These are phyloP conservation scores for Incurvaria masculella DNA, from an alignment of 2,888 invertebrate species.

Conservation along the genomic window DNA sequence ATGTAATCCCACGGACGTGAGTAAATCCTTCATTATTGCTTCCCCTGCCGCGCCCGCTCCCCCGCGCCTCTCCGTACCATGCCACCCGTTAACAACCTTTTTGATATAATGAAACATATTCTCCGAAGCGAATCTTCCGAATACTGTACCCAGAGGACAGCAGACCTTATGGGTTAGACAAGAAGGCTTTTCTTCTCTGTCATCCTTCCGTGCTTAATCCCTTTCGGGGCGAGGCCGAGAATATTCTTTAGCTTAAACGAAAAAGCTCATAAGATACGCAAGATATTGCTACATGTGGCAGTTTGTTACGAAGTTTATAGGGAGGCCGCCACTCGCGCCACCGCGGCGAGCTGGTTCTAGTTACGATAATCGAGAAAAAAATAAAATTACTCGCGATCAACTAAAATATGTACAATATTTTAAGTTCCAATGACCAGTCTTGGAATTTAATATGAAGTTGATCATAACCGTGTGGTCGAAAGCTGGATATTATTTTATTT, in stretches of 20 bases:
- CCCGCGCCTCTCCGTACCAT: background rate
- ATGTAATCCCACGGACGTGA: background rate
- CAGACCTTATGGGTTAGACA: background rate
- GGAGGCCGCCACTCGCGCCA: conserved; percentile 26
- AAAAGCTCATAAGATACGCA: conserved; percentile 54
- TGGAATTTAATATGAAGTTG: too few species aligned
- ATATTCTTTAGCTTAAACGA: conserved; percentile 26
- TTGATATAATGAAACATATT: conserved; percentile 2
- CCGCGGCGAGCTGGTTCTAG: conserved; percentile 25
- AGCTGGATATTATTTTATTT: too few species aligned
- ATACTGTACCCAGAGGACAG: background rate
- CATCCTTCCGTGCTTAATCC: background rate
- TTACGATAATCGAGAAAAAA: conserved; percentile 40
- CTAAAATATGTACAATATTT: conserved; percentile 6
- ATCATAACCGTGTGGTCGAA: too few species aligned
- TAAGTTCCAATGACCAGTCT: too few species aligned
- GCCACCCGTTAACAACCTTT: background rate
- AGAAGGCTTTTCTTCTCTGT: background rate
- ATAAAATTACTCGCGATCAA: conserved; percentile 17
- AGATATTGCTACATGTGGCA: conserved; percentile 51
- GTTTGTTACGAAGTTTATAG: conserved; percentile 57
- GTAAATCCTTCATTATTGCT: background rate
- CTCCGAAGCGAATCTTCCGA: background rate
- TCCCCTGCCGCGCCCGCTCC: background rate
- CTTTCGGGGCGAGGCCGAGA: background rate